Base-by-base conservation (phyloP, 2,113 vertebrate genomes). In the Cyanoramphus novaezelandiae region DNA sequence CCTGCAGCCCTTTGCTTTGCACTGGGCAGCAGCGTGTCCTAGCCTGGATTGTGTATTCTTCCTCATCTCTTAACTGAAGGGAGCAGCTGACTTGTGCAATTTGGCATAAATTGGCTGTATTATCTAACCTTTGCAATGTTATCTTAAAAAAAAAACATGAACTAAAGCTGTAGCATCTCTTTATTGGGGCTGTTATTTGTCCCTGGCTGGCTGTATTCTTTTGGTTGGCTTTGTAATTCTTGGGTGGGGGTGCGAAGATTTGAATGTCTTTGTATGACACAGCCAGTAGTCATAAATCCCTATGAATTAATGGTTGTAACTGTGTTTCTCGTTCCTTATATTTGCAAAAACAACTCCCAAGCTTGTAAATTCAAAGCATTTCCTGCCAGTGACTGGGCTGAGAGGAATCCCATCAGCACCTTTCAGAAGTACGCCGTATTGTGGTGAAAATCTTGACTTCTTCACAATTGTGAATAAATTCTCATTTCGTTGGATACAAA, bases 381-480 rank as follows among this genome's bases (percentile, higher is more conserved):
- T 67, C 16, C 59, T 72, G 79, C 65, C 39, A 12, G 72, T 8
- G 37, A 1, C 2, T 7, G 53, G 49, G 43, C 70, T 49, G 18
- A 47, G 25, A 23, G 46, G 17, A 37, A 18, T 41, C 44, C n/a
- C 11, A 0, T 20, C 21, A 18, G 4, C 29, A 11, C 39, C n/a
- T 27, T 18, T 19, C 50, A 28, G 25, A 65, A n/a, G 31, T 6
- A 31, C 0, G 3, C 39, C 1, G 9, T 19, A 23, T 20, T 28
- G 50, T 46, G 24, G 46, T 3, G 35, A 20, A n/a, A 53, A 33
- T 43, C 52, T 37, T 28, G n/a, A 15, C 29, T 23, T 27, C 24
- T 29, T 71, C 17, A 35, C 0, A 4, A 4, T 25, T 44, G 9
- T 39, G 35, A 63, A 18, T 39, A 60, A 57, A 29, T 80, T 74